Base-by-base conservation (phyloP, 92 coral and sea anemone species). In the Palythoa caribaeorum region DNA sequence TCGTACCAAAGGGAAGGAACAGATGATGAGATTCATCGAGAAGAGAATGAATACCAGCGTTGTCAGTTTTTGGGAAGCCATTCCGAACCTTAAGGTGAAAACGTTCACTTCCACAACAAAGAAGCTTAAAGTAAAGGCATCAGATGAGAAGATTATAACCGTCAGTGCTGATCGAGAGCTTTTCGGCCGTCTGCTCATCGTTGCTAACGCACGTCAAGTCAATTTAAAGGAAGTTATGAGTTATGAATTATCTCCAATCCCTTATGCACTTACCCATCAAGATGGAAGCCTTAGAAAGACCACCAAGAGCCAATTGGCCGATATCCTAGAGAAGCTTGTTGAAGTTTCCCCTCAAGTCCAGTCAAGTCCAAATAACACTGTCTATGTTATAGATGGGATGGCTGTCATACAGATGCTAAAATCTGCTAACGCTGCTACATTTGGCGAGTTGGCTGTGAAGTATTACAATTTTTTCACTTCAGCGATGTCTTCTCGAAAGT, bases 21-120 rank as follows among this genome's bases (percentile, higher is more conserved):
- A 92, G 85, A 89, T 85, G 86, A 85, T 85, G 84, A 88, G 81
- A 20, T 91, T 88, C 63, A 80, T 89, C 12, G 84, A 89, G 79
- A 73, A 86, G 86, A 39, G 88, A 83, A 54, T 92, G 78, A 79
- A 85, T 84, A 92, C 37, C 35, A 37, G 57, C 38, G 65, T 21
- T n/a, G 55, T 76, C 52, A 76, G 55, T 50, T 37, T 51, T 51
- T 51, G 28, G 28, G 28, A 28, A 28, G 28, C 28, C 28, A 28
- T 28, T 28, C 28, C 28, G 28, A 28, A 28, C 38, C 79, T 74
- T 74, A 17, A 14, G 50, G 28, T 74, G 40, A 17, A 36, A 28
- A 74, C 79, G 17, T 28, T 28, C 28, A 28, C 28, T 28, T 28
- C 28, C 28, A 28, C 28, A 28, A 28, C 28, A 28, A 28, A 16